Percentiles rank a stretch among this genome's conserved stretches.
phyloP scores from a whole-genome alignment of 2,797 vertebrate species.

The Sebastes goodei region DNA sequence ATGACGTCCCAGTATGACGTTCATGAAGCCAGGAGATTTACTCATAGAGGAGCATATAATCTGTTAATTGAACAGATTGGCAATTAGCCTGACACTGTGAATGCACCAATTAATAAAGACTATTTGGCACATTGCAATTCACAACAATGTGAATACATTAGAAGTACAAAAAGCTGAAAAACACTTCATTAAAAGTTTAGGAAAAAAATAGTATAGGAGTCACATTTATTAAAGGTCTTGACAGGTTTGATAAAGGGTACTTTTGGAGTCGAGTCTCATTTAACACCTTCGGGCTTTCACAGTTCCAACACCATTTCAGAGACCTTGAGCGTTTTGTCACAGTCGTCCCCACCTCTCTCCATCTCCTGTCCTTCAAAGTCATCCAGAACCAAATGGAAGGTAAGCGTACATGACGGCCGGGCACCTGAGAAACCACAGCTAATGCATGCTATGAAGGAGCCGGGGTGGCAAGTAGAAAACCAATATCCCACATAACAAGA shows the following conservation, averaged over 20 bases:
- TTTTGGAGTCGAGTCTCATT: not conserved
- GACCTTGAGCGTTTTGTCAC: constrained; percentile 39
- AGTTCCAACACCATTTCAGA: constrained; percentile 12
- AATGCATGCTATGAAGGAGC: constrained; percentile 63
- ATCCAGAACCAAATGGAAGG: constrained; percentile 69
- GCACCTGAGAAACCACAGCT: constrained; percentile 56
- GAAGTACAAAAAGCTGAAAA: not conserved
- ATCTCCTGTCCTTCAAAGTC: constrained; percentile 70
- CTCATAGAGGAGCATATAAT: not conserved
- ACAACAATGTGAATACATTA: not conserved
- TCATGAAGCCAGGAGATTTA: not conserved
- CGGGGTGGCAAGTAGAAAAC: constrained; percentile 48
- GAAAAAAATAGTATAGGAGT: not conserved
- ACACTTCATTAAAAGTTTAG: not conserved
- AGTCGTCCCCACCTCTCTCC: not conserved
- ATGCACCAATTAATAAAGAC: not conserved
- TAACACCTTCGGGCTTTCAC: constrained; percentile 8
- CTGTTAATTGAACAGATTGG: constrained; percentile 1
- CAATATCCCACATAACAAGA: constrained; percentile 70
- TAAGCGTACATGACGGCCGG: constrained; percentile 49
- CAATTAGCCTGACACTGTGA: too few species aligned
- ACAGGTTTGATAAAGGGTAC: constrained; percentile 10
- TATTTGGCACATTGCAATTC: not conserved
- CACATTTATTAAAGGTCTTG: not conserved
- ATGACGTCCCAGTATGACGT: not conserved